Conservation (phyloP, 2,797 vertebrate species). For the Onychomys leucogaster region DNA sequence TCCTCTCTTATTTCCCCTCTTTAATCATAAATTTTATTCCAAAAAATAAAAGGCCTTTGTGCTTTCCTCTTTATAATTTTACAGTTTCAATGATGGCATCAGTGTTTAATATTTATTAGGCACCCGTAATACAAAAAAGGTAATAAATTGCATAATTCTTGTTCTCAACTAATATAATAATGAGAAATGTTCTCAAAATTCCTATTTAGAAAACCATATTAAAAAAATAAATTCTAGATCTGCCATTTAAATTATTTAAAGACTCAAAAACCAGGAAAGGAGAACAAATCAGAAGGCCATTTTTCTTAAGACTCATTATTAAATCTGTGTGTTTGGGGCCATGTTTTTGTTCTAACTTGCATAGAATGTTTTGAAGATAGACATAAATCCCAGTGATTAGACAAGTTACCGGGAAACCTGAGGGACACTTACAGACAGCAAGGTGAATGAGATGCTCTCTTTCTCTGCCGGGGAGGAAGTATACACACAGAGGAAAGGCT, state of each 20-base stretch:
- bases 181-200: slow-evolving; percentile 50
- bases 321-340: neutral
- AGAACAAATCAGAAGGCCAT: neutral
- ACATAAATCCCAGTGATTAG: neutral
- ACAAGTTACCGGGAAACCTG: neutral
- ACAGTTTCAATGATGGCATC: slow-evolving; percentile 28
- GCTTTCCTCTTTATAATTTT: slow-evolving; percentile 44
- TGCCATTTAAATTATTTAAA: slow-evolving; percentile 70
- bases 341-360: slow-evolving; percentile 26
- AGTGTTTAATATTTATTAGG: slow-evolving; percentile 60
- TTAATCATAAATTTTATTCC: neutral
- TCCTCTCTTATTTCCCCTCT: neutral
- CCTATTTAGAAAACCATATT: slow-evolving; percentile 59
- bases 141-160: slow-evolving; percentile 26
- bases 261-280: neutral
- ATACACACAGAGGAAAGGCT: neutral
- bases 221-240: slow-evolving; percentile 67
- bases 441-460: neutral
- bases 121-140: neutral
- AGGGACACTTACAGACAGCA: neutral
- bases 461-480: neutral
- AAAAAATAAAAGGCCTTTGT: neutral
- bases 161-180: slow-evolving; percentile 56
- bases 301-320: slow-evolving; percentile 56
- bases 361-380: neutral